These are phyloP conservation scores for Therioaphis trifolii DNA, from an alignment of 2,888 invertebrate species.

Conservation along the genomic window DNA sequence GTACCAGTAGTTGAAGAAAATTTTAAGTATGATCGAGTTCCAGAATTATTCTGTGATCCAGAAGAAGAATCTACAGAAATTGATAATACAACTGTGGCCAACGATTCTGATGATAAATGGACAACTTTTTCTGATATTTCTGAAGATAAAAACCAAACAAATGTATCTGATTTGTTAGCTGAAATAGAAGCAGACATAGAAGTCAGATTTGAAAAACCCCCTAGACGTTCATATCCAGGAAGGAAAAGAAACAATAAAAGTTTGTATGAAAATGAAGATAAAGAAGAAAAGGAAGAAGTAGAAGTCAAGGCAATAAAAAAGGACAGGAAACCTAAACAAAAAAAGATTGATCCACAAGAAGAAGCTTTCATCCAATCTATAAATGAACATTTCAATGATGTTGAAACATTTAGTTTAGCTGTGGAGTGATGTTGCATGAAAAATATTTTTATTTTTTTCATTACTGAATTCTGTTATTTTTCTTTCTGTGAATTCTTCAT, in stretches of 20 bases:
- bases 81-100: neutral
- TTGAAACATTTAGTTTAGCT: slow-evolving; percentile 46
- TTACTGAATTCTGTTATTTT: too few species aligned
- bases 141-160: slow-evolving; percentile 21
- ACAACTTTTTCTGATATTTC: slow-evolving; percentile 44
- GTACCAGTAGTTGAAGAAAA: slow-evolving; percentile 42
- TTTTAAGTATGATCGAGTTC: slow-evolving; percentile 11
- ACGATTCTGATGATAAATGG: slow-evolving; percentile 60
- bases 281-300: slow-evolving; percentile 19
- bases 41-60: slow-evolving; percentile 54
- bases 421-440: neutral
- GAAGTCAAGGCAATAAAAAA: slow-evolving; percentile 12
- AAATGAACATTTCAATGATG: slow-evolving; percentile 51
- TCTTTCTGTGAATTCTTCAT: too few species aligned
- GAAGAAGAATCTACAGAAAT: slow-evolving; percentile 21
- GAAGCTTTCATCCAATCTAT: slow-evolving; percentile 54
- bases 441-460: neutral
- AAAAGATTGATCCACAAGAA: slow-evolving; percentile 50
- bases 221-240: slow-evolving; percentile 56
- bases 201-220: slow-evolving; percentile 43
- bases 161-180: slow-evolving; percentile 48
- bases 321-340: slow-evolving; percentile 40
- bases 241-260: slow-evolving; percentile 51
- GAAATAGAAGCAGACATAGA: slow-evolving; percentile 53
- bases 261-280: slow-evolving; percentile 36